These are phyloP conservation scores for Chalcis sispes DNA, from an alignment of 2,888 invertebrate genomes.

Conservation along the genomic window DNA sequence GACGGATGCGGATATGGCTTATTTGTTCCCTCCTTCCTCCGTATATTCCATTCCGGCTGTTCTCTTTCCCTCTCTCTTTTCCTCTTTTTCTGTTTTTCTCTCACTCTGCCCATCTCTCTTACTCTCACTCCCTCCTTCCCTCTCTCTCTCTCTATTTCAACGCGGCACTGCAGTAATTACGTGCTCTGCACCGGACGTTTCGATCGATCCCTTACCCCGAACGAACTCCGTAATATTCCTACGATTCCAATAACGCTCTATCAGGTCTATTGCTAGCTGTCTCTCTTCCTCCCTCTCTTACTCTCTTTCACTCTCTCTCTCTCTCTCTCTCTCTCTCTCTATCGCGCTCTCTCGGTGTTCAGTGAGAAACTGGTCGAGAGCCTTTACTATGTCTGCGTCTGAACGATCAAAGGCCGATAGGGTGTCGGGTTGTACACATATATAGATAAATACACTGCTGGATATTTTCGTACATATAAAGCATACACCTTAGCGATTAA, in stretches of 20 bases:
- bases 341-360: slow-evolving; percentile 8
- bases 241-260: slow-evolving; percentile 52
- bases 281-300: background rate
- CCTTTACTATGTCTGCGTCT: slow-evolving; percentile 15
- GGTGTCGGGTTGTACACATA: too few species aligned
- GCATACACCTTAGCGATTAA: slow-evolving; percentile 14
- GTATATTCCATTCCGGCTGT: background rate
- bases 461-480: background rate
- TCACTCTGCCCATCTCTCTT: slow-evolving; percentile 35
- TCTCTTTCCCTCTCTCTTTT: slow-evolving; percentile 7
- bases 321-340: slow-evolving; percentile 7
- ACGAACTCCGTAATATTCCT: slow-evolving; percentile 40
- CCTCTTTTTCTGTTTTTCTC: slow-evolving; percentile 15
- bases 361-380: slow-evolving; percentile 17
- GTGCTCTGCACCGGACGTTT: slow-evolving; percentile 50
- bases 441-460: background rate
- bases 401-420: slow-evolving; percentile 34
- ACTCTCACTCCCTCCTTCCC: slow-evolving; percentile 21
- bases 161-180: slow-evolving; percentile 44
- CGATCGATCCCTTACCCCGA: slow-evolving; percentile 17
- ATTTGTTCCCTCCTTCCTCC: slow-evolving; percentile 45
- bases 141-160: slow-evolving; percentile 25
- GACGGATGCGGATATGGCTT: slow-evolving; percentile 45
- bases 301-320: slow-evolving; percentile 4
- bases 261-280: too few species aligned